Conservation (phyloP, 2,797 vertebrate species). For the Cynopterus sphinx region DNA sequence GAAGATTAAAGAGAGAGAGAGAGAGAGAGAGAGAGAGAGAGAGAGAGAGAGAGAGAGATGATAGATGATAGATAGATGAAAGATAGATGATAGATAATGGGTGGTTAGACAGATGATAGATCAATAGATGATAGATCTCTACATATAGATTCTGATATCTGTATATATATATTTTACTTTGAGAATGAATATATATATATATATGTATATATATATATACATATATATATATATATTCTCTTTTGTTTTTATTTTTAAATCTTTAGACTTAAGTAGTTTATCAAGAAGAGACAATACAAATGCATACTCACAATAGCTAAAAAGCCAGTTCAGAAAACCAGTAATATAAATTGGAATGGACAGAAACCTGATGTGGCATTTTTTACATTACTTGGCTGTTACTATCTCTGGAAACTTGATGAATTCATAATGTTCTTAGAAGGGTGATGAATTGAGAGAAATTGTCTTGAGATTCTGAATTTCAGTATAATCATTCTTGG, state of each 20-base stretch:
- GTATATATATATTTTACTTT: neutral
- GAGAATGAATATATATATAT: neutral
- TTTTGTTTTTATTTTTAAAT: neutral
- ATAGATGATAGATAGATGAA: too few relatives aligned
- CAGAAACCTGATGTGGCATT: neutral
- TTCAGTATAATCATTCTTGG: neutral
- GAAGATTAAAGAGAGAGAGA: neutral
- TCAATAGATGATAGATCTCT: too few relatives aligned
- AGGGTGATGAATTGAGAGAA: slow-evolving; percentile 27
- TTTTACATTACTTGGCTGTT: neutral
- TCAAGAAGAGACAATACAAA: slow-evolving; percentile 10
- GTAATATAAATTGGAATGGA: neutral
- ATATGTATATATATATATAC: too few relatives aligned
- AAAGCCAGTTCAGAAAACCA: slow-evolving; percentile 9
- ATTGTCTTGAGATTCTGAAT: neutral
- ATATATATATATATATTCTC: neutral
- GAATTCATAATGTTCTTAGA: neutral
- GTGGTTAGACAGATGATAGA: too few relatives aligned
- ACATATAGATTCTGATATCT: too few relatives aligned
- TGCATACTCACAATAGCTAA: neutral
- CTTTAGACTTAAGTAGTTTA: slow-evolving; percentile 33
- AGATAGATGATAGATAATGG: too few relatives aligned
- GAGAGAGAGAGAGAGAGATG: too few relatives aligned
- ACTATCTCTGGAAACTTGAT: neutral
- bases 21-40: too few relatives aligned